Evolutionary conservation across 1,140 invertebrate species (phyloP), one percentile per base, ranked within the genome.

Genomic region (Heliconius congener): DNA sequence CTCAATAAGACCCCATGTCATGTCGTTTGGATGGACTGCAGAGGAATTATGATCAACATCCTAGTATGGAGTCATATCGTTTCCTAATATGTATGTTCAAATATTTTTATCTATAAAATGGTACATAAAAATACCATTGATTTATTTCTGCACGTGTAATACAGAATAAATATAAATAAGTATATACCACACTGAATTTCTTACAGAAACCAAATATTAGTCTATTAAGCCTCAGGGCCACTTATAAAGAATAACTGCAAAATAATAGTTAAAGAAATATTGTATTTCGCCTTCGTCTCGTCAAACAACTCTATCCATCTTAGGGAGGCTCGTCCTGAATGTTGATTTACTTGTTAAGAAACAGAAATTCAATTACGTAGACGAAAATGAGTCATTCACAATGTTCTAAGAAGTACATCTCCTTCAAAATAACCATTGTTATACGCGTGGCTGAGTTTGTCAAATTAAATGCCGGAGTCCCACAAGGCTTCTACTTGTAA

Each of bases 351-450:
- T 72, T 72, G 71, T 72, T n/a, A 39, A 39, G 34, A 39, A 72
- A 72, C 71, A 39, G 71, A n/a, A 72, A 72, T 72, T 72, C 37
- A 72, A 72, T 72, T 72, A 72, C 37, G 71, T 19, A 72, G 71
- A 72, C 71, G 71, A 72, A 72, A 39, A 72, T 72, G 37, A 39
- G 71, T 42, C 71, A 39, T 39, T 72, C 30, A 72, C 37, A 66
- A 30, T 66, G 23, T 66, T 30, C 13, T 66, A 66, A 66, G 60
- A 66, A 66, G 60, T 66, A 66, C 23, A 16, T 23, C 60, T 66
- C 57, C 57, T 66, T 27, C 27, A 66, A 66, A 66, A 66, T 66
- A 66, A 66, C 60, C 60, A 66, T 66, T 66, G 60, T 66, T 66
- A 66, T 66, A 66, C 60, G 60, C 60, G 1, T 30, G 60, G 23